Conservation (phyloP, 2,888 invertebrate species). For the Lepas anatifera region DNA sequence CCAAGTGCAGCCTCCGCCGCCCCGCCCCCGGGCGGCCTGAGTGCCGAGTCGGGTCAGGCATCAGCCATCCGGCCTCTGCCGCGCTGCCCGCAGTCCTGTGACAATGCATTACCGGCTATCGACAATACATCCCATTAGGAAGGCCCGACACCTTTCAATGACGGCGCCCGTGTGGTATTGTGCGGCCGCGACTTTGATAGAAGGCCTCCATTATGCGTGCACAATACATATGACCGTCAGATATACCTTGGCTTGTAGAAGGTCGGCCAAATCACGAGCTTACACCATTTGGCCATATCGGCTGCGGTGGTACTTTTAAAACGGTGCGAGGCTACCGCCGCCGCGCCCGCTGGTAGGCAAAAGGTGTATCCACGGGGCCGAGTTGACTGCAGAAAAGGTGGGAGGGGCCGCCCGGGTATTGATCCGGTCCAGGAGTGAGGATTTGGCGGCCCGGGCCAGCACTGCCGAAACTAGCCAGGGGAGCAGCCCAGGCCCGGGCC, state of each 20-base stretch:
- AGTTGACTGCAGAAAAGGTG: conserved; percentile 12
- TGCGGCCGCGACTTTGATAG: neutral
- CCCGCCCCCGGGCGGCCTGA: too few relatives aligned
- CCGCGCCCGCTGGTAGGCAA: neutral
- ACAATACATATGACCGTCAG: conserved; percentile 3
- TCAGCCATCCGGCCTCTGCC: neutral
- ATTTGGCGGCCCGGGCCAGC: neutral
- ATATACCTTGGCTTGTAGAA: conserved; percentile 11
- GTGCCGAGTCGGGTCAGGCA: neutral
- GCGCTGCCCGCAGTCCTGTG: neutral
- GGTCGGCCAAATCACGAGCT: neutral
- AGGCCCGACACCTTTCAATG: conserved; percentile 8
- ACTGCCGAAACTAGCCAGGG: neutral
- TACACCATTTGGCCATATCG: conserved; percentile 1
- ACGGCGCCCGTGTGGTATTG: neutral
- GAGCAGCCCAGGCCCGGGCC: neutral
- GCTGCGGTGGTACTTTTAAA: too few relatives aligned
- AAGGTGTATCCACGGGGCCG: neutral
- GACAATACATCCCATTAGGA: conserved; percentile 3
- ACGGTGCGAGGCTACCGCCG: too few relatives aligned
- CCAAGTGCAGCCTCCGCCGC: too few relatives aligned
- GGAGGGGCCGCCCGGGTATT: conserved; percentile 10
- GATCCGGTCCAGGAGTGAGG: conserved; percentile 5
- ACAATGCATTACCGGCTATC: conserved; percentile 12
- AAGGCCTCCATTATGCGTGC: neutral